Evolutionary conservation across 1,140 invertebrate genomes (phyloP).

Genomic region (Drosophila erecta): DNA sequence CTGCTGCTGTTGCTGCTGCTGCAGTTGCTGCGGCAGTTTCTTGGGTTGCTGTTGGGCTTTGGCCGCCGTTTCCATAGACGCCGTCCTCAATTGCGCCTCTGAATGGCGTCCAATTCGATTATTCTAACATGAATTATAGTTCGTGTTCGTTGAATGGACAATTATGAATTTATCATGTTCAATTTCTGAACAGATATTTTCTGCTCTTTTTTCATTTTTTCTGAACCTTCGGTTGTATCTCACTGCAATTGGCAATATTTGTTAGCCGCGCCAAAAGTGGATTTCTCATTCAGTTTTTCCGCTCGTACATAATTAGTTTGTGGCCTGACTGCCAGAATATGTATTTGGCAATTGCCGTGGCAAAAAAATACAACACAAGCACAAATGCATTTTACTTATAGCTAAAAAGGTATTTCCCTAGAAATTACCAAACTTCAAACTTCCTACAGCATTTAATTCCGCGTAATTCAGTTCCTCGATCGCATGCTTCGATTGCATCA

Average conservation of each 20-base stretch:
- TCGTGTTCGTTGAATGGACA: conserved; percentile 81
- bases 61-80: conserved; percentile 53
- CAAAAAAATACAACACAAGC: too few relatives aligned
- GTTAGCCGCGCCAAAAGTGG: conserved; percentile 38
- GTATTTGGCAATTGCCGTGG: conserved; percentile 18
- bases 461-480: conserved; percentile 28
- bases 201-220: conserved; percentile 52
- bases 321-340: conserved; percentile 23
- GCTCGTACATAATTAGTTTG: conserved; percentile 72
- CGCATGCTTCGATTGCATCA: conserved; percentile 40
- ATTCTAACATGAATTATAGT: conserved; percentile 83
- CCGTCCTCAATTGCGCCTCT: conserved; percentile 77
- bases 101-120: conserved; percentile 81
- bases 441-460: background rate
- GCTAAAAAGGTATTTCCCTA: too few relatives aligned
- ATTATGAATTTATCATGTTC: conserved; percentile 82
- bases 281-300: conserved; percentile 36
- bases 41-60: conserved; percentile 53
- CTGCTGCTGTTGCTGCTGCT: conserved; percentile 2
- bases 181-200: conserved; percentile 80
- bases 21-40: conserved; percentile 16
- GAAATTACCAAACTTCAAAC: too few relatives aligned
- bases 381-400: too few relatives aligned
- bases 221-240: conserved; percentile 21
- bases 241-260: conserved; percentile 52